Evolutionary conservation across 2,797 vertebrate species (phyloP), one percentile per base, ranked within the genome.

Genomic region (Siniperca obscura): DNA sequence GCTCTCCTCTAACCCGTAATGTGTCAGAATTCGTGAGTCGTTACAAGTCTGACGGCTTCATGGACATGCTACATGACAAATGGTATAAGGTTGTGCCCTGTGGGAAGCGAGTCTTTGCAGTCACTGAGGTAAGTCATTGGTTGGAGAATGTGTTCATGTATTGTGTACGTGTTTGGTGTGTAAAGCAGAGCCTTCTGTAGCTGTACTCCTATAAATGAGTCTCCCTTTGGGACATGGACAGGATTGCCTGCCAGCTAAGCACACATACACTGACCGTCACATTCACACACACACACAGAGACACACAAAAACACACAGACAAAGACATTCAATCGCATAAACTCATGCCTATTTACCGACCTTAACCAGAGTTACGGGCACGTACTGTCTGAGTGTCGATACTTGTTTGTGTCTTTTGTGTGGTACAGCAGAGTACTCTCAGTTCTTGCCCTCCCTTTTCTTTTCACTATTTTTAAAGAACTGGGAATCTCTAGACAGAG

Each of bases 41-140:
- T 48, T 98, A 98, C 94, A 99, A 98, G 92, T 99, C 97, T 0
- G 97, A 98, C 0, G 98, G 98, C 69, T 97, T 97, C 94, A 98
- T 99, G 98, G 98, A 99, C 89, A 96, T 97, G 92, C 94, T 99
- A 10, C 98, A 99, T 0, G 97, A 99, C 95, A 99, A 99, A 91
- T 99, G 98, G 98, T 99, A 99, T 90, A 98, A 98, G 88, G 95
- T 98, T 44, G 97, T 98, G 84, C 97, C 98, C 5, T 99, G 98
- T 38, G 97, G 97, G 67, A 99, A 99, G 94, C 95, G 97, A 90
- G 97, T 97, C 79, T 98, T 98, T 62, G 96, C 96, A 16, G 96
- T 97, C 86, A 98, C 97, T 0, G 97, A 98, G 96, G 97, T 98
- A 95, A 95, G 96, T 78, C 85, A 36, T 60, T 7, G 65, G 76